These are phyloP conservation scores for Drosophila lowei DNA, from an alignment of 1,140 invertebrate genomes.

Conservation along the genomic window DNA sequence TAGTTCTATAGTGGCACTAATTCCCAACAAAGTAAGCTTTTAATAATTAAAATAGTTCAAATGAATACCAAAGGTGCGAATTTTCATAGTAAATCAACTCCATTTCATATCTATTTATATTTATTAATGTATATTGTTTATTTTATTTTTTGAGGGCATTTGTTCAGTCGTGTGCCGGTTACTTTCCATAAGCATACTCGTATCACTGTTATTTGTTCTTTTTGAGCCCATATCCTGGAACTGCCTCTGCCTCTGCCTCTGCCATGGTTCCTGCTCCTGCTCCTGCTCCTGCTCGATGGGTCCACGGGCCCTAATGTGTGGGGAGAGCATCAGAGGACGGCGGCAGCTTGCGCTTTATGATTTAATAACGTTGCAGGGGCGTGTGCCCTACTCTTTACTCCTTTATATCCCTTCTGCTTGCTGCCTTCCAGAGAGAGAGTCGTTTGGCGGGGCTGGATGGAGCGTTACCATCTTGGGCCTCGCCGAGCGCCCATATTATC, in stretches of 20 bases:
- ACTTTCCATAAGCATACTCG: slow-evolving; percentile 5
- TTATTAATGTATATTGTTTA: not conserved
- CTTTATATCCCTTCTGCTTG: not conserved
- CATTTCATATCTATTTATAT: no score
- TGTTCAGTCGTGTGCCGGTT: not conserved
- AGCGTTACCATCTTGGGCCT: slow-evolving; percentile 31
- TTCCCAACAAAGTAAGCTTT: no score
- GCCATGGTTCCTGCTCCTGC: no score
- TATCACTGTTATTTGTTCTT: slow-evolving; percentile 30
- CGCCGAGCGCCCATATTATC: slow-evolving; percentile 57
- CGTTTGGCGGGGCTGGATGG: slow-evolving; percentile 21
- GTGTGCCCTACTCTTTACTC: slow-evolving; percentile 6
- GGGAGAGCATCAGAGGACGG: slow-evolving; percentile 55
- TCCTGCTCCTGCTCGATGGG: no score
- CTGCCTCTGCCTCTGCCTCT: no score
- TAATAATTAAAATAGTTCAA: no score
- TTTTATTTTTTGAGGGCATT: not conserved
- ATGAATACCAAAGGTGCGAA: no score
- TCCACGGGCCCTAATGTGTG: slow-evolving; percentile 36
- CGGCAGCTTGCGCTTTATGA: slow-evolving; percentile 74
- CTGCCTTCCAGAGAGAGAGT: slow-evolving; percentile 5
- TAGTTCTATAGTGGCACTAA: no score
- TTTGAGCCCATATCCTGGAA: not conserved
- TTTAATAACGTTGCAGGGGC: slow-evolving; percentile 73
- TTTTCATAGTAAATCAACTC: no score